phyloP scores from a whole-genome alignment of 2,113 vertebrate genomes.

The Pedionomus torquatus region DNA sequence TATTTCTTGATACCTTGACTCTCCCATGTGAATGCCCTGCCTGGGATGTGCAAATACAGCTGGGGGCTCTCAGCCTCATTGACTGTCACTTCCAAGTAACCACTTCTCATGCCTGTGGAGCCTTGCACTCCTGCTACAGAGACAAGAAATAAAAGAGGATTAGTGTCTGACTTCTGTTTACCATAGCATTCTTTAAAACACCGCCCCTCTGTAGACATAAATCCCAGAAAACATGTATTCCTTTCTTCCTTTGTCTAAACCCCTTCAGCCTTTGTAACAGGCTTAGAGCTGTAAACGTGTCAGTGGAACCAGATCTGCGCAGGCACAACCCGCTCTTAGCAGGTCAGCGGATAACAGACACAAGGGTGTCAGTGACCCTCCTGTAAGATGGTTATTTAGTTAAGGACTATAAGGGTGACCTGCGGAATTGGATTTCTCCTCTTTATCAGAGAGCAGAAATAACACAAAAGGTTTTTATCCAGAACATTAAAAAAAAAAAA shows the following conservation, averaged over 20 bases:
- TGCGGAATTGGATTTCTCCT: not conserved
- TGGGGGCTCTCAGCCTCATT: not conserved
- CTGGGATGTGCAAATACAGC: not conserved
- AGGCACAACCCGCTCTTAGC: not conserved
- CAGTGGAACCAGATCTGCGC: not conserved
- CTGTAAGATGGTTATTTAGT: not conserved
- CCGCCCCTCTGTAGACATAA: not conserved
- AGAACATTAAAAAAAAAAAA: too few relatives aligned
- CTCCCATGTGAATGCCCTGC: fast-evolving
- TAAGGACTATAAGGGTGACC: not conserved
- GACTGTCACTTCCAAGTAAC: not conserved
- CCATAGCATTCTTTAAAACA: not conserved
- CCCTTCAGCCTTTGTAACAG: not conserved
- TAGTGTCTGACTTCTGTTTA: not conserved
- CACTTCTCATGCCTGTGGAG: not conserved
- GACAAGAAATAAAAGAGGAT: not conserved
- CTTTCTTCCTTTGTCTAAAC: not conserved
- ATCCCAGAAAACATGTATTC: not conserved
- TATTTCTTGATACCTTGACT: not conserved
- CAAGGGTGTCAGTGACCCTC: not conserved
- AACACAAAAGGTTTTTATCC: not conserved
- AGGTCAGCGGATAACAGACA: not conserved
- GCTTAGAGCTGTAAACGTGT: not conserved
- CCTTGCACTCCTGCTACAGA: not conserved
- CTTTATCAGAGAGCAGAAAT: not conserved